Percentiles rank a stretch among this genome's conserved stretches.
Conservation (phyloP, 2,113 vertebrate genomes). For the Quiscalus mexicanus region DNA sequence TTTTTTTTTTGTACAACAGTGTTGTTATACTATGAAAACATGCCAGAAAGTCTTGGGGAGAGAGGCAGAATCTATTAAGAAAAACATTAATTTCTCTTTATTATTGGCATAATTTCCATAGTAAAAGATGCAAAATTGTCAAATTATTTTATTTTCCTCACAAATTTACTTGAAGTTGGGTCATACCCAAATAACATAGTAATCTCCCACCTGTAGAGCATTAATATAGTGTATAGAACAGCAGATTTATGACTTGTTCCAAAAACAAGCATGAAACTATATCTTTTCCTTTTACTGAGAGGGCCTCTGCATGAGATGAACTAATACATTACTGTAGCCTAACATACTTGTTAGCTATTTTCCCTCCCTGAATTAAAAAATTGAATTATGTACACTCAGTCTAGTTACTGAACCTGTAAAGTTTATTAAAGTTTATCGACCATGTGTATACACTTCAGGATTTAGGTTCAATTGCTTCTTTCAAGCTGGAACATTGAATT, state of each 20-base stretch:
- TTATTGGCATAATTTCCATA: background rate
- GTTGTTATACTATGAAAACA: background rate
- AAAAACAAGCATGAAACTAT: slow-evolving; percentile 36
- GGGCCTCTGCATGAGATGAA: slow-evolving; percentile 20
- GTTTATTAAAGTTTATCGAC: slow-evolving; percentile 87
- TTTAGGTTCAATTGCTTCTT: slow-evolving; percentile 81
- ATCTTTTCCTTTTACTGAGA: slow-evolving; percentile 14
- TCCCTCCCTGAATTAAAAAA: slow-evolving; percentile 80
- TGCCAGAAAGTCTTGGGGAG: background rate
- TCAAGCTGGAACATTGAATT: slow-evolving; percentile 86
- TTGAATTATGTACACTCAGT: slow-evolving; percentile 78
- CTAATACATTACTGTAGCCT: slow-evolving; percentile 57
- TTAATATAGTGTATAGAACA: slow-evolving; percentile 23
- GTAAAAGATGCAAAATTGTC: slow-evolving; percentile 20
- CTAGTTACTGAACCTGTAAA: slow-evolving; percentile 76
- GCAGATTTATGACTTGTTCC: slow-evolving; percentile 53
- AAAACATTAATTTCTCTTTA: background rate
- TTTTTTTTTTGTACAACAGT: background rate
- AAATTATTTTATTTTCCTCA: slow-evolving; percentile 29
- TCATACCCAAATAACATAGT: background rate
- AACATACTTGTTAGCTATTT: slow-evolving; percentile 73
- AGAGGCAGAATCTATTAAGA: background rate
- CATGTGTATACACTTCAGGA: slow-evolving; percentile 79
- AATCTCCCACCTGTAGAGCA: slow-evolving; percentile 37
- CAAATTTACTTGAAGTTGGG: slow-evolving; percentile 2